Percentiles rank a stretch among this genome's conserved stretches.
phyloP scores from a whole-genome alignment of 1,140 invertebrate genomes.

The Macrobrachium nipponense region DNA sequence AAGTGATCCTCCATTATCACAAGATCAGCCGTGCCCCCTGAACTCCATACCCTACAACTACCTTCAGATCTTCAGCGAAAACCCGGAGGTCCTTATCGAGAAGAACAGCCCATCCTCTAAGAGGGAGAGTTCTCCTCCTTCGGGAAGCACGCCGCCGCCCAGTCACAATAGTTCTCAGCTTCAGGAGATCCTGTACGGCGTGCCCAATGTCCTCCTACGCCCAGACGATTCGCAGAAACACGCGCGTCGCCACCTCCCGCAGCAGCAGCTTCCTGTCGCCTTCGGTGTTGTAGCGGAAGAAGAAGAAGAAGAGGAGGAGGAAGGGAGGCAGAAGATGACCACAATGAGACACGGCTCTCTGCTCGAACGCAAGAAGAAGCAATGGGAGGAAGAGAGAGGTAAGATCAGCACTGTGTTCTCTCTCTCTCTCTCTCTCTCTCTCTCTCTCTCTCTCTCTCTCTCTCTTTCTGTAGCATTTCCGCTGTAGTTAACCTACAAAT shows the following conservation, averaged over 20 bases:
- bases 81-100: not conserved
- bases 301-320: not conserved
- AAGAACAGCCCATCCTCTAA: not conserved
- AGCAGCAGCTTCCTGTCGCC: not conserved
- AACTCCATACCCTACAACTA: too few relatives aligned
- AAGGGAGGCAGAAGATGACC: constrained; percentile 14
- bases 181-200: constrained; percentile 27
- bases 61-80: not conserved
- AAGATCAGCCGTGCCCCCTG: too few relatives aligned
- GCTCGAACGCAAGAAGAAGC: constrained; percentile 48
- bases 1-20: too few relatives aligned
- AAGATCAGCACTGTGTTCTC: not conserved
- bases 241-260: not conserved
- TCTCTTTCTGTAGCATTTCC: not conserved
- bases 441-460: constrained; percentile 23
- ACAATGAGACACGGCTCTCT: constrained; percentile 35
- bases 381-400: constrained; percentile 58
- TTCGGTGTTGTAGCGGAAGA: not conserved
- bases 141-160: not conserved
- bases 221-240: too few relatives aligned
- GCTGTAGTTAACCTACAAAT: too few relatives aligned
- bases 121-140: too few relatives aligned
- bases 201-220: constrained; percentile 15
- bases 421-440: constrained; percentile 29
- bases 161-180: constrained; percentile 39